Base-by-base conservation (phyloP, 2,797 vertebrate species). In the Anniella stebbinsi region DNA sequence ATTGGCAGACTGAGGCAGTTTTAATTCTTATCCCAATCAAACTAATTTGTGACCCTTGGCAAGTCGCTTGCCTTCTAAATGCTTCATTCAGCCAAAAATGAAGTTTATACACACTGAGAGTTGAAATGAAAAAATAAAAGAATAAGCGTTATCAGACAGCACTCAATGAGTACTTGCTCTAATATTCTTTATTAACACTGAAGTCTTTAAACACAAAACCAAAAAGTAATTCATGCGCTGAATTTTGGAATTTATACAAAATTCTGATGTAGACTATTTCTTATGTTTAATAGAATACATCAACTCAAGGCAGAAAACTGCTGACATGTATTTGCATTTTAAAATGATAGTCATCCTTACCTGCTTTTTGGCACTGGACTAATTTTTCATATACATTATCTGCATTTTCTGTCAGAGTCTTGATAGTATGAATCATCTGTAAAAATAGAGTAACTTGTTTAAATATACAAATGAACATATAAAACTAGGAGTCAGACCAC, bases 351-450 rank as follows among this genome's bases (percentile, higher is more conserved):
- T n/a, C 88, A 38, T 78, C 94, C 98, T 97, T 95, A 99, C 99
- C 99, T 96, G 98, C 96, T 97, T 98, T 99, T 96, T 99, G 99
- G 91, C 98, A 98, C 60, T 99, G 98, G 1, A 98, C 98, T 70
- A 99, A 98, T 92, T 98, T 97, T 88, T 99, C 99, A 80, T 99
- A 99, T 11, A 99, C 97, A 3, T 94, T 95, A 66, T 99, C 98
- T 2, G 97, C 98, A 96, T 96, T 99, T 96, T 99, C 99, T 51
- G 98, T 96, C 90, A 99, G 93, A 1, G 96, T 97, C 96, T 97
- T 98, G 96, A 98, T 98, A 90, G 98, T 98, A 97, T 99, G 98
- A 96, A 99, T 98, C 98, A 99, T 98, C 99, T 99, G 97, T 67
- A 94, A 91, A 95, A 88, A 92, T 70, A 93, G 87, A 88, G 92